These are phyloP conservation scores for Crocodylus rhombifer DNA, from an alignment of 2,797 vertebrate species.

Conservation along the genomic window DNA sequence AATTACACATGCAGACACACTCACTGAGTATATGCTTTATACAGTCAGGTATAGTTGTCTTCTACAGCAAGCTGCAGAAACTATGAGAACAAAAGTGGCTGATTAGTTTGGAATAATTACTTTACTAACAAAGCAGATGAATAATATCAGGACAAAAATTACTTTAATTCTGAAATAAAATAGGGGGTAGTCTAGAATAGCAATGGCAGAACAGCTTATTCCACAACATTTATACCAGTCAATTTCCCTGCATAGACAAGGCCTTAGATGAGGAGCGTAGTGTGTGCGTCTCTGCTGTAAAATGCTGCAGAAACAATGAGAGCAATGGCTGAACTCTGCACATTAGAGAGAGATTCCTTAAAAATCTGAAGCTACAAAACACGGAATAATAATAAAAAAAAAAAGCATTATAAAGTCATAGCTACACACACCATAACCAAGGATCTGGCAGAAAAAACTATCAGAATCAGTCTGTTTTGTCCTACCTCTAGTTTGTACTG, in stretches of 20 bases:
- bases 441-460: background rate
- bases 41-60: too few species aligned
- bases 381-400: background rate
- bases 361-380: fast-evolving
- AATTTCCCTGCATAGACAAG: slow-evolving; percentile 51
- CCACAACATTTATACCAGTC: background rate
- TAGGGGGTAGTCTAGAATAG: background rate
- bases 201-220: fast-evolving
- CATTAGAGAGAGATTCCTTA: slow-evolving; percentile 27
- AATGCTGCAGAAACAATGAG: slow-evolving; percentile 33
- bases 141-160: background rate
- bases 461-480: background rate
- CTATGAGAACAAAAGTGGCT: too few species aligned
- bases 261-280: slow-evolving; percentile 49
- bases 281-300: slow-evolving; percentile 47
- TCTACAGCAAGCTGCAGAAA: too few species aligned
- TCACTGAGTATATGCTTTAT: too few species aligned
- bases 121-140: slow-evolving; percentile 23
- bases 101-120: slow-evolving; percentile 53
- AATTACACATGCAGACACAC: too few species aligned
- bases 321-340: background rate
- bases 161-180: background rate
- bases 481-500: slow-evolving; percentile 22
- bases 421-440: background rate
- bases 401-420: fast-evolving